phyloP scores from a whole-genome alignment of 2,113 vertebrate species.

The Trematomus loennbergii region DNA sequence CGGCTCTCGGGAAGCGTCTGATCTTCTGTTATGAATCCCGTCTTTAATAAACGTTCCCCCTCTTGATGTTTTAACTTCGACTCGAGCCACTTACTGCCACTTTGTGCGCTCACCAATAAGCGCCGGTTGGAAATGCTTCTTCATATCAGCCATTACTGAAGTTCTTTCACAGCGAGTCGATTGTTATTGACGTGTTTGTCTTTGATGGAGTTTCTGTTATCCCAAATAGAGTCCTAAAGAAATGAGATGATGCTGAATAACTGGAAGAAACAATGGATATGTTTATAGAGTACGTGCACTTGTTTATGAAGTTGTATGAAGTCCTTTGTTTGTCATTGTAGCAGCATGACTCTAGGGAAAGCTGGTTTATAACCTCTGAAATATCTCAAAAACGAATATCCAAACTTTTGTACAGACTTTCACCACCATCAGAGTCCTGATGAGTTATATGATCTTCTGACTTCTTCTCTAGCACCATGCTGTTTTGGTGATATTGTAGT shows the following conservation, averaged over 20 bases:
- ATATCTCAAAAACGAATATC: no score
- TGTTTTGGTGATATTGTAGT: no score
- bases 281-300: not conserved
- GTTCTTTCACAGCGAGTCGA: not conserved
- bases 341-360: not conserved
- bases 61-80: constrained; percentile 19
- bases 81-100: constrained; percentile 12
- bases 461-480: not conserved
- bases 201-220: not conserved
- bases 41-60: constrained; percentile 25
- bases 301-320: not conserved
- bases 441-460: not conserved
- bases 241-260: not conserved
- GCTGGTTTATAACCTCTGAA: no score
- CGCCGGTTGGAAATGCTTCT: not conserved
- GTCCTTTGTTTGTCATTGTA: not conserved
- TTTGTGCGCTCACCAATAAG: constrained; percentile 6
- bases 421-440: not conserved
- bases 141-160: not conserved
- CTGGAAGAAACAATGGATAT: not conserved
- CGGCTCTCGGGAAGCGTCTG: constrained; percentile 16
- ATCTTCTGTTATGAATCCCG: constrained; percentile 36
- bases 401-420: not conserved
- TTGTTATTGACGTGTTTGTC: not conserved
- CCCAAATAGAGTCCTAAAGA: not conserved